These are phyloP conservation scores for Pogonomyrmex barbatus DNA, from an alignment of 1,140 invertebrate genomes.

Conservation along the genomic window DNA sequence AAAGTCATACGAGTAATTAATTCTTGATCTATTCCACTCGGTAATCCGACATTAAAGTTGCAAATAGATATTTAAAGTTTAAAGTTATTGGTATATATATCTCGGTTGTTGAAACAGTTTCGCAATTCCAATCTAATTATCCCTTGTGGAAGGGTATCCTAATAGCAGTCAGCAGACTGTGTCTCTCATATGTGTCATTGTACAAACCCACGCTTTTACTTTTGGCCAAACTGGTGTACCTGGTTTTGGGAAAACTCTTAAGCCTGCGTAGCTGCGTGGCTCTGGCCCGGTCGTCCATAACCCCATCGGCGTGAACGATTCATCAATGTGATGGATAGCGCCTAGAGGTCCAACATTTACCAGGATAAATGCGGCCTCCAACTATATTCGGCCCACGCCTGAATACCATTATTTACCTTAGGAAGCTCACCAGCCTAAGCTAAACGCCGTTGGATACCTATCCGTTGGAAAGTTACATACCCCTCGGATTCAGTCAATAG, in stretches of 20 bases:
- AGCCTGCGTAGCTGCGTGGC: slow-evolving; percentile 52
- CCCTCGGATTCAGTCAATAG: slow-evolving; percentile 7
- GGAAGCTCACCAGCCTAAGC: slow-evolving; percentile 9
- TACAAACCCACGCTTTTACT: slow-evolving; percentile 39
- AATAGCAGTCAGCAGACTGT: neutral
- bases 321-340: slow-evolving; percentile 75
- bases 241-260: slow-evolving; percentile 55
- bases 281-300: slow-evolving; percentile 47
- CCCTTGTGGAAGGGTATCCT: neutral
- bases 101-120: slow-evolving; percentile 12
- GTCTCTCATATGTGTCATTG: neutral
- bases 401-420: slow-evolving; percentile 68
- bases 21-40: neutral
- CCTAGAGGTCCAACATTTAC: slow-evolving; percentile 68
- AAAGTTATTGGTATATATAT: slow-evolving; percentile 12
- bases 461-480: slow-evolving; percentile 56
- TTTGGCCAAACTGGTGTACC: slow-evolving; percentile 25
- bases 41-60: slow-evolving; percentile 1
- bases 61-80: slow-evolving; percentile 14
- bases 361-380: slow-evolving; percentile 68
- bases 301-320: slow-evolving; percentile 70
- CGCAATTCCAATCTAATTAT: neutral
- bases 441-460: slow-evolving; percentile 40
- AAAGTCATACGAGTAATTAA: neutral
- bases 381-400: slow-evolving; percentile 62